Base-by-base conservation (phyloP, 2,797 vertebrate species). In the Coregonus suidteri region DNA sequence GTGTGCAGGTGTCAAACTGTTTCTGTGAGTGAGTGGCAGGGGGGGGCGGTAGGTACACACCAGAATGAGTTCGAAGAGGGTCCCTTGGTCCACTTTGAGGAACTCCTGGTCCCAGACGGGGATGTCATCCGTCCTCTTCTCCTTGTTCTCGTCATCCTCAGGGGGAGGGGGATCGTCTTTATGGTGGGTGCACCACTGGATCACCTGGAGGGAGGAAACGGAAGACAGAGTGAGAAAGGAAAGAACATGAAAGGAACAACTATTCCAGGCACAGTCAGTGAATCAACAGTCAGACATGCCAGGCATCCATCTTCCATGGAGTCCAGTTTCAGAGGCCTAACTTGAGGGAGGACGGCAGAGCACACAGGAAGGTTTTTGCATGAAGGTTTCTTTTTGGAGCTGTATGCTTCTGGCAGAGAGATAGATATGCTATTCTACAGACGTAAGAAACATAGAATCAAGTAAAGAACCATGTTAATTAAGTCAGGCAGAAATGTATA, bases 21-120 rank as follows among this genome's bases (percentile, higher is more conserved):
- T 64, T 64, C 7, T 25, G 0, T 47, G 7, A 13, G 59, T 71
- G 41, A 51, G 67, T n/a, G 70, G 20, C n/a, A 3, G 1, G 9
- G 41, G 34, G 9, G 9, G 6, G 41, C 1, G 1, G n/a, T 31
- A 1, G 62, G 16, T 74, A 83, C 91, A 91, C 91, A 99, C 98
- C 97, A 99, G 92, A 88, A 99, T 99, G 74, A 99, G 97, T 83
- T 99, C 98, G 90, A 99, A 99, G 79, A 99, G 95, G 13, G 98
- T 99, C 88, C 98, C 98, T 85, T 99, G 98, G 93, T 99, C 98
- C 88, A 99, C 98, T 95, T 99, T 99, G 83, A 99, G 96, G 91
- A 99, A 99, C 91, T 99, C 98, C 91, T 99, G 98, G 93, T 99
- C 98, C 98, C 98, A 99, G 74, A 99, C 97, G 70, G 98, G 98